phyloP scores from a whole-genome alignment of 2,797 vertebrate genomes.

The Diceros bicornis region DNA sequence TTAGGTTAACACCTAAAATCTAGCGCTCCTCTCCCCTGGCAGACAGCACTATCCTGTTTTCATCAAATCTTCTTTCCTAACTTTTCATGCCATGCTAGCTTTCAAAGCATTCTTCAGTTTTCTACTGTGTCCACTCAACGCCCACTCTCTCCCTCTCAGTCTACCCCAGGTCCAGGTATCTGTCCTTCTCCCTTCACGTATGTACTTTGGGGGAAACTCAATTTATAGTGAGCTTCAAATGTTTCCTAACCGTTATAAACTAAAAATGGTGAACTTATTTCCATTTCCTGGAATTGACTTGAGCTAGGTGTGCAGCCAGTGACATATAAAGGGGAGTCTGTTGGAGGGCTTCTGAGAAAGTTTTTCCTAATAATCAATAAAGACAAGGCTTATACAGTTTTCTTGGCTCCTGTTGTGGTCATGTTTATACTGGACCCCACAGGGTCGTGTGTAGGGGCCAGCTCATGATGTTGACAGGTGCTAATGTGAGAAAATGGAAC shows the following conservation, averaged over 20 bases:
- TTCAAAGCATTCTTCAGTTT: background rate
- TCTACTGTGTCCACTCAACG: background rate
- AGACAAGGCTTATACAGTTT: accelerated
- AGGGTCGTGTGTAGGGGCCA: accelerated
- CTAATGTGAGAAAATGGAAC: background rate
- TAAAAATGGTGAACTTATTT: background rate
- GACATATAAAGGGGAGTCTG: background rate
- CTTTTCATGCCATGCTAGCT: background rate
- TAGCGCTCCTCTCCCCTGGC: accelerated
- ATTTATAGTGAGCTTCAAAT: background rate
- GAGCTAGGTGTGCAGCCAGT: background rate
- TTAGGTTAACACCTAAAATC: background rate
- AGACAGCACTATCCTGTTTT: background rate
- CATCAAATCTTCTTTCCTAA: background rate
- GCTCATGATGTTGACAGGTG: background rate
- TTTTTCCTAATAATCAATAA: background rate
- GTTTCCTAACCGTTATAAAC: accelerated
- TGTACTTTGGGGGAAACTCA: background rate
- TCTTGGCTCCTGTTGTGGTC: accelerated
- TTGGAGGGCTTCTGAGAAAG: accelerated
- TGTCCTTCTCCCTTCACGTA: background rate
- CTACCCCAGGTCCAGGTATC: accelerated
- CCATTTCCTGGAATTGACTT: background rate
- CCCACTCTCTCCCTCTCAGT: background rate
- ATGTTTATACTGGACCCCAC: accelerated